Base-by-base conservation (phyloP, 1,140 invertebrate genomes). In the Bombus superbus region DNA sequence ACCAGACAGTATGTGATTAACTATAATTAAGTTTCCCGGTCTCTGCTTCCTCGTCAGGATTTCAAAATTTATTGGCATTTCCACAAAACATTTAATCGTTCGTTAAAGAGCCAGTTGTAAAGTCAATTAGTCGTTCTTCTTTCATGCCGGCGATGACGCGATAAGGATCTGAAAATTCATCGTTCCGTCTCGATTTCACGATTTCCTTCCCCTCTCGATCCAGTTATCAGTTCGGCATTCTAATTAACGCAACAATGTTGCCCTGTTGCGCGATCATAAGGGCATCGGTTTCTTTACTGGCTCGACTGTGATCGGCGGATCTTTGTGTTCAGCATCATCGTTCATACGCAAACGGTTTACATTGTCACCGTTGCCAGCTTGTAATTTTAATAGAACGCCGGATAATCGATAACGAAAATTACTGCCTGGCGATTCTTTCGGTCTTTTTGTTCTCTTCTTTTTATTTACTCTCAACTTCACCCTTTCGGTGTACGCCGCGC, bases 331-430 rank as follows among this genome's bases (percentile, higher is more conserved):
- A 44, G 5, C 64, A 40, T 78, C 81, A 59, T 83, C 74, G 40
- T 85, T 85, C 77, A 73, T 53, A n/a, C 28, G 66, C 83, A 18
- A 38, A 42, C 9, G 38, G 62, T 73, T 72, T 32, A 64, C 68
- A 80, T 79, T 85, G 77, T 85, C 77, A 84, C 66, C 47, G 75
- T 3, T 53, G 32, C 38, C 28, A 5, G 44, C 25, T 57, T 32
- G 83, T 79, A 85, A 80, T 85, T 79, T 80, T 62, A 79, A 85
- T 72, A 25, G 57, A 77, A 53, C 28, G 38, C 38, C 25, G 53
- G 76, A 9, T 85, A 85, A 85, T 85, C 83, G 76, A 85, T 80
- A 85, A 78, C 35, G 74, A 69, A 72, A 85, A 85, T 69, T 59
- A 80, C 40, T 13, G 25, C 40, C 10, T 4, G 11, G 44, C 8